These are phyloP conservation scores for Sabellastarte sp. DNA, from an alignment of 2,888 invertebrate genomes.

Conservation along the genomic window DNA sequence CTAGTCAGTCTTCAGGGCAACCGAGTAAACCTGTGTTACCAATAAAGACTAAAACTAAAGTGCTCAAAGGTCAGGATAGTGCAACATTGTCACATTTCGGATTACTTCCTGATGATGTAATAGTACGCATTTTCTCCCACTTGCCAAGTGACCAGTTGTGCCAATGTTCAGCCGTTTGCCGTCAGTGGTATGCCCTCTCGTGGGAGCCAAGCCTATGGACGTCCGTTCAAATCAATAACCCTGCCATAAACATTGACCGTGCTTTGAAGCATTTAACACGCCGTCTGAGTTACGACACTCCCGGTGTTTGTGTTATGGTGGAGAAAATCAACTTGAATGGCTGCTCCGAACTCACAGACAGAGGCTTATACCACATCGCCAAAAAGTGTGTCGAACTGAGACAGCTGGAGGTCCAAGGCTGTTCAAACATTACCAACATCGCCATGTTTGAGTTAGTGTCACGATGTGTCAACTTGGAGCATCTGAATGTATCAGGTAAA, in stretches of 20 bases:
- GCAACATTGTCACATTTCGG: conserved; percentile 40
- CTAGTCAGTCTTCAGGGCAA: too few species aligned
- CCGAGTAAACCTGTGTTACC: too few species aligned
- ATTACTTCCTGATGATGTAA: conserved; percentile 68
- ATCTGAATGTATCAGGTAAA: conserved; percentile 73
- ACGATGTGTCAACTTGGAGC: conserved; percentile 77
- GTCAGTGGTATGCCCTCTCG: conserved; percentile 73
- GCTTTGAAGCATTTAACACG: conserved; percentile 66
- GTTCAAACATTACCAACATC: conserved; percentile 73
- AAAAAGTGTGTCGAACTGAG: conserved; percentile 79
- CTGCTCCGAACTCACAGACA: conserved; percentile 74
- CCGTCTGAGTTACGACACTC: conserved; percentile 69
- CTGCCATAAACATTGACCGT: conserved; percentile 66
- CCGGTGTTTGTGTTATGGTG: conserved; percentile 70
- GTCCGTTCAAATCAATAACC: conserved; percentile 65
- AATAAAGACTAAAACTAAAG: too few species aligned
- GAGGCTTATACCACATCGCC: conserved; percentile 74
- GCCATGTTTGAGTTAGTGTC: conserved; percentile 77
- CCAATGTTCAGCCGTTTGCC: conserved; percentile 72
- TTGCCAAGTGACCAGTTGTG: conserved; percentile 73
- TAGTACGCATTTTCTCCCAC: conserved; percentile 72
- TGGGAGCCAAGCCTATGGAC: conserved; percentile 79
- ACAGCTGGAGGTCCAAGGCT: conserved; percentile 76
- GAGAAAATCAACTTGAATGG: conserved; percentile 70
- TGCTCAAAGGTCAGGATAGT: too few species aligned